These are phyloP conservation scores for Mimachlamys varia DNA, from an alignment of 2,888 invertebrate genomes.

Conservation along the genomic window DNA sequence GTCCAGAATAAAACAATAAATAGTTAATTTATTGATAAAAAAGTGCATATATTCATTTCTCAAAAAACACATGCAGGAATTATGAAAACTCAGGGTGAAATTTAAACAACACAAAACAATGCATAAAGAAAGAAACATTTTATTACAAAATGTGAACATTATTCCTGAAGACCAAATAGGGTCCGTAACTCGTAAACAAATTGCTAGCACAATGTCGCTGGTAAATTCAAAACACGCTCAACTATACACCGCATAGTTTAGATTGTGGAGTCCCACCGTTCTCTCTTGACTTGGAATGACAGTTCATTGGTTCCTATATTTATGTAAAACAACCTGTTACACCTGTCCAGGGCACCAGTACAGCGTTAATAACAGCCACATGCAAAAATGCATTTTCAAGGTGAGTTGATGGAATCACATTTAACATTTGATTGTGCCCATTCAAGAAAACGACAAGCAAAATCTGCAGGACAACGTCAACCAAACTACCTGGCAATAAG, in stretches of 20 bases:
- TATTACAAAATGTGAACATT: constrained; percentile 28
- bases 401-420: neutral
- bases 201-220: neutral
- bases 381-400: constrained; percentile 6
- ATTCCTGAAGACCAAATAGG: neutral
- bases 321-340: neutral
- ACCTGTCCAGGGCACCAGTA: neutral
- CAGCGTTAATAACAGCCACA: neutral
- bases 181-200: neutral
- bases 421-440: neutral
- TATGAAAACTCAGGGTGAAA: neutral
- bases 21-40: too few relatives aligned
- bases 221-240: neutral
- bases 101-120: constrained; percentile 32
- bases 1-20: too few relatives aligned
- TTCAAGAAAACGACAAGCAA: constrained; percentile 14
- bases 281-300: neutral
- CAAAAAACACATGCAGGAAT: constrained; percentile 25
- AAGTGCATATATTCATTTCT: neutral
- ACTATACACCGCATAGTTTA: neutral
- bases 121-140: constrained; percentile 34
- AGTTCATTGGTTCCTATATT: neutral
- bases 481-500: neutral
- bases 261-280: neutral
- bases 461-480: neutral